A percentile compares a stretch with the other conserved stretches of the same genome.
Evolutionary conservation across 2,113 vertebrate genomes (phyloP).

Genomic region (Petroica traversi): DNA sequence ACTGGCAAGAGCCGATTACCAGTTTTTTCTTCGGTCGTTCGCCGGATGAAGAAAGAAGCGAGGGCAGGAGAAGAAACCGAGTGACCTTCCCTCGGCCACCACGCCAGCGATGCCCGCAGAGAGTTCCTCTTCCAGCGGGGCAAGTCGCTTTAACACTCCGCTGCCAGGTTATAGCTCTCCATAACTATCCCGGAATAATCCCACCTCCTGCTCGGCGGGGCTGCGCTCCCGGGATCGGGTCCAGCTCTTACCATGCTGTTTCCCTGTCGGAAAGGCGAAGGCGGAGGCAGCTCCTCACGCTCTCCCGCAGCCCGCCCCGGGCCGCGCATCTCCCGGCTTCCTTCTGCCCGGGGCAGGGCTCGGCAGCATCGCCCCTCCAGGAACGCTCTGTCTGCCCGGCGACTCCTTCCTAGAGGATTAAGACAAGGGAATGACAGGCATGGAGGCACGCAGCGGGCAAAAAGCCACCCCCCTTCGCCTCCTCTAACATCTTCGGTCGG

Average conservation of each 20-base stretch:
- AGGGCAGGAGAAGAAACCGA: background rate
- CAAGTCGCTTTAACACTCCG: background rate
- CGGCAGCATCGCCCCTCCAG: slow-evolving; percentile 38
- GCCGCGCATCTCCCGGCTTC: slow-evolving; percentile 22
- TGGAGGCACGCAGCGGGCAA: background rate
- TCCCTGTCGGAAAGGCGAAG: background rate
- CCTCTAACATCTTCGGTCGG: background rate
- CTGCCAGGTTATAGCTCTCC: slow-evolving; percentile 10
- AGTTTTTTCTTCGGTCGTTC: background rate
- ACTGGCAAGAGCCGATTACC: background rate
- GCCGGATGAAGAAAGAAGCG: background rate
- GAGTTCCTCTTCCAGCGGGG: background rate
- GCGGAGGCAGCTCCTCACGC: background rate
- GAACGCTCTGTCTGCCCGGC: background rate
- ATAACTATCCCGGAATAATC: slow-evolving; percentile 12
- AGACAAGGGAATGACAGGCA: slow-evolving; percentile 14
- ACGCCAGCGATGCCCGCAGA: background rate
- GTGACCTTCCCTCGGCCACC: background rate
- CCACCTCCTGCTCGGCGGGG: slow-evolving; percentile 29
- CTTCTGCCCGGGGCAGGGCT: slow-evolving; percentile 45
- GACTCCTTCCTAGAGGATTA: slow-evolving; percentile 51
- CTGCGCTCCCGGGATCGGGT: background rate
- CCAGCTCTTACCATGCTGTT: background rate
- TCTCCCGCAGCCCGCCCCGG: slow-evolving; percentile 15
- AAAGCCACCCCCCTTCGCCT: background rate